Evolutionary conservation across 2,888 invertebrate genomes (phyloP).

Genomic region (Eubasilissa splendida): DNA sequence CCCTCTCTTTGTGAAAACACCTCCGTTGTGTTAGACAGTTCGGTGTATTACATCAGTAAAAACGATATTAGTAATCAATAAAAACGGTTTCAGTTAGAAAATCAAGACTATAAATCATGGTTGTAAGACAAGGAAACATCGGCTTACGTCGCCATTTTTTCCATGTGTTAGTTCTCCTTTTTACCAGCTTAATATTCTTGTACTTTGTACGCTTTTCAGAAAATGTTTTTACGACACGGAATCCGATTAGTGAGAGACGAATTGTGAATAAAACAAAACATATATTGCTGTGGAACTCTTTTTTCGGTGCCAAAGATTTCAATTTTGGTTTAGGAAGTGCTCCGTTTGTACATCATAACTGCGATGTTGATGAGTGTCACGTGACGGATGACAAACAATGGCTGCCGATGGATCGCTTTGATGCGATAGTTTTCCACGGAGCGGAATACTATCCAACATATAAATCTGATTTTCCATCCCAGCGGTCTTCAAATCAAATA

Average conservation of each 20-base stretch:
- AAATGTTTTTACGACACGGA: background rate
- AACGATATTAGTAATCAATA: too few relatives aligned
- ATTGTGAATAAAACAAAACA: constrained; percentile 11
- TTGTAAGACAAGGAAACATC: too few relatives aligned
- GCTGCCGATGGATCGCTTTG: constrained; percentile 65
- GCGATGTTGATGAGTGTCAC: constrained; percentile 67
- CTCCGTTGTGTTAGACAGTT: too few relatives aligned
- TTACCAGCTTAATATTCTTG: background rate
- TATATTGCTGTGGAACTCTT: constrained; percentile 61
- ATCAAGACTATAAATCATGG: too few relatives aligned
- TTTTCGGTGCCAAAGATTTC: constrained; percentile 64
- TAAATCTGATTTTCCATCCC: constrained; percentile 61
- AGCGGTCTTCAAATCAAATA: constrained; percentile 64
- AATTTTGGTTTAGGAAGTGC: constrained; percentile 65
- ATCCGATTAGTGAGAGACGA: background rate
- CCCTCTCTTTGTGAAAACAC: too few relatives aligned
- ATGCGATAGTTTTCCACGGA: constrained; percentile 72
- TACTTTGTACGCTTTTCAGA: background rate
- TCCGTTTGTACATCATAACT: constrained; percentile 61
- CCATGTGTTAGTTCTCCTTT: background rate
- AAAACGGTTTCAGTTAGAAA: too few relatives aligned
- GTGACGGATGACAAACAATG: constrained; percentile 64
- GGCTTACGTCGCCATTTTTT: too few relatives aligned
- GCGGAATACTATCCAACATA: constrained; percentile 64
- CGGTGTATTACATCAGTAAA: too few relatives aligned